A percentile compares a stretch with the other conserved stretches of the same genome.
Evolutionary conservation across 2,797 vertebrate species (phyloP).

Genomic region (Alfaro cultratus): DNA sequence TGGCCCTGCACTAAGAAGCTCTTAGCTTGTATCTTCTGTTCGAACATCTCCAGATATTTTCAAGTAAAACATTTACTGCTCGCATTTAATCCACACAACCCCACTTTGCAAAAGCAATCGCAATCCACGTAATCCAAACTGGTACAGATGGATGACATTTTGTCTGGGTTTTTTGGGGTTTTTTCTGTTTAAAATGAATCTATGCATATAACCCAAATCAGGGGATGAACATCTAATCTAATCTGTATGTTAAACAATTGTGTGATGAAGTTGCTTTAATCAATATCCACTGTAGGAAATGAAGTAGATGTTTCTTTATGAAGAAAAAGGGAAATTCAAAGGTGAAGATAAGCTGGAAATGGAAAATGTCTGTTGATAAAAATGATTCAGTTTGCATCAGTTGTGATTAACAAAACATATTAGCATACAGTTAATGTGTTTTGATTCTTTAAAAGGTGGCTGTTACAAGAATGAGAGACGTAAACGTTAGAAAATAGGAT

Average conservation of each 20-base stretch:
- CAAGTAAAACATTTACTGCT: neutral
- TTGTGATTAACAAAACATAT: neutral
- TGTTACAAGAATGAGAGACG: neutral
- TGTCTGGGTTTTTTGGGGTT: constrained; percentile 11
- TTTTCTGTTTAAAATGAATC: constrained; percentile 56
- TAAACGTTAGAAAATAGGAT: neutral
- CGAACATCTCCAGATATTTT: neutral
- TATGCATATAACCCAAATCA: constrained; percentile 74
- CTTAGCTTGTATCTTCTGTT: neutral
- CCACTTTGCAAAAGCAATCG: neutral
- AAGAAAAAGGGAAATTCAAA: neutral
- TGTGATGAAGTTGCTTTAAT: constrained; percentile 26
- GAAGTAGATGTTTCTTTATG: constrained; percentile 21
- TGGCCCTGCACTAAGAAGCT: neutral
- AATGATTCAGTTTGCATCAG: constrained; percentile 28
- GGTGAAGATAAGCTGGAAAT: neutral
- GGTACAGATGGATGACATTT: constrained; percentile 14
- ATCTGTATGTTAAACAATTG: constrained; percentile 24
- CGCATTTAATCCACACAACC: neutral
- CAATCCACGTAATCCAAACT: neutral
- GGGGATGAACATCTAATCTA: constrained; percentile 40
- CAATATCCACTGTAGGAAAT: constrained; percentile 14
- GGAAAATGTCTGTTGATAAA: neutral
- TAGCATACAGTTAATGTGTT: neutral
- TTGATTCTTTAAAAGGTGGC: neutral